Conservation (phyloP, 2,888 invertebrate genomes). For the Copidosoma aretas region DNA sequence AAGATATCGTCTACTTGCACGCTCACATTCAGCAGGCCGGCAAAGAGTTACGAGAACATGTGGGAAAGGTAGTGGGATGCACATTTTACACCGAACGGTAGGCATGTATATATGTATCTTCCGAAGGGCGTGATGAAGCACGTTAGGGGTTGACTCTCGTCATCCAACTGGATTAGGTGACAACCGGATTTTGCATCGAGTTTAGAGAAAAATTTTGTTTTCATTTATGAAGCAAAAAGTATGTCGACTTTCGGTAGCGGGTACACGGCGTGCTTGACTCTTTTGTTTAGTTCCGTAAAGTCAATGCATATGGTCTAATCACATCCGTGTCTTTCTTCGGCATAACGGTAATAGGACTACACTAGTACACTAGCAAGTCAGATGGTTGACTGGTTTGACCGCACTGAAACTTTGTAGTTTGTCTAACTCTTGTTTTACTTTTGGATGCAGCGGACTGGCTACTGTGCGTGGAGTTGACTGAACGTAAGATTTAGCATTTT, state of each 20-base stretch:
- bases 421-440: conserved; percentile 51
- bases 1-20: no score
- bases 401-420: conserved; percentile 43
- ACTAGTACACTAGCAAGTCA: conserved; percentile 56
- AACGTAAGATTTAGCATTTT: neutral
- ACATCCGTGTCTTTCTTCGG: conserved; percentile 40
- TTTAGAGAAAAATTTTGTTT: conserved; percentile 45
- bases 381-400: conserved; percentile 43
- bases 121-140: conserved; percentile 44
- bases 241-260: conserved; percentile 48
- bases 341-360: conserved; percentile 53
- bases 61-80: no score
- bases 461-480: conserved; percentile 45
- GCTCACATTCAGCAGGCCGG: no score
- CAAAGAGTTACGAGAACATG: no score
- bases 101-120: conserved; percentile 36
- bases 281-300: conserved; percentile 48
- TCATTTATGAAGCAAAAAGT: conserved; percentile 42
- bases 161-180: conserved; percentile 38
- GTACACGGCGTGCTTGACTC: conserved; percentile 41
- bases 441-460: conserved; percentile 49
- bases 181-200: conserved; percentile 45
- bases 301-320: conserved; percentile 49
- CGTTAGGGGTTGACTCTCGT: conserved; percentile 38
- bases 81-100: conserved; percentile 40